Base-by-base conservation (phyloP, 2,888 invertebrate genomes). In the Ophraella communa region DNA sequence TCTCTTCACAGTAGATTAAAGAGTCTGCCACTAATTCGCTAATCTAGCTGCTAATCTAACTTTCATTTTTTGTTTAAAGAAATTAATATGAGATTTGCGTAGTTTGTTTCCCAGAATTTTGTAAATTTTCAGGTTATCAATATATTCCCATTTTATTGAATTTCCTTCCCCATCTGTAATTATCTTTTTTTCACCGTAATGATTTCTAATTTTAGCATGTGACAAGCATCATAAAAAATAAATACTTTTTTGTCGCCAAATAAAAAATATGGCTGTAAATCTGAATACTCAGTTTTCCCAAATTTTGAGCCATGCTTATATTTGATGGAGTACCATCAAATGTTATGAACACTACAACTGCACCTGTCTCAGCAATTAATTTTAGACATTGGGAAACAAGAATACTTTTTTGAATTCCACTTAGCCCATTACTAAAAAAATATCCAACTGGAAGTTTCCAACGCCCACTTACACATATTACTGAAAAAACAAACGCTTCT, bases 361-460 rank as follows among this genome's bases (percentile, higher is more conserved):
- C 17, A 70, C 71, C 73, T 33, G 69, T 69, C 39, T 73, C 69
- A 56, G 68, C 44, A 53, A 70, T 10, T 64, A 68, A 64, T 20
- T 62, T 42, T 23, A 75, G 61, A 51, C 69, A 72, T 39, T 72
- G 66, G 10, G 27, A 60, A 21, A 73, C 60, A 57, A 77, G 51
- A 56, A 71, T 66, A 42, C 67, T 65, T 61, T 73, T 72, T 61
- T 73, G 69, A 8, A 65, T 59, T 21, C 73, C 72, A 56, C 44
- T 68, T 53, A 77, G 55, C 7, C 73, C 68, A 64, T 72, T 64
- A 20, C 70, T 66, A 39, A 76, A 71, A 68, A 74, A 76, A 67
- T 76, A 76, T 4, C 74, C 75, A 20, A 74, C 49, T 18, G 76
- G 76, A n/a, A 76, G 60, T 63, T 76, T 76, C 72, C 74, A 77